Base-by-base conservation (phyloP, 2,113 vertebrate species). In the Typhlomys cinereus region DNA sequence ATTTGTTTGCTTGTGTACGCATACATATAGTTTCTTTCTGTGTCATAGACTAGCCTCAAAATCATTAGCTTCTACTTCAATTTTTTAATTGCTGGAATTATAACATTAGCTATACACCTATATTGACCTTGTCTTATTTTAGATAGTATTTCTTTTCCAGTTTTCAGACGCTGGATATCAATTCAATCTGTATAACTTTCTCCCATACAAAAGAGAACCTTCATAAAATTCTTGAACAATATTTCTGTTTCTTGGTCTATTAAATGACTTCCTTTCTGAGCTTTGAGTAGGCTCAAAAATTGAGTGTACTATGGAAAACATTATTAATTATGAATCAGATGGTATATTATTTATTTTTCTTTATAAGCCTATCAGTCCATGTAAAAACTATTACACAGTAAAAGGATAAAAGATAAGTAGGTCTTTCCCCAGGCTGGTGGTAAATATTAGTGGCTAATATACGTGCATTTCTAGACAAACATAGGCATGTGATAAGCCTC, bases 231-330 rank as follows among this genome's bases (percentile, higher is more conserved):
- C 67, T 6, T 67, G 59, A 90, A n/a, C 87, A 75, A 54, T 62
- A 52, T 67, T 18, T 92, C 74, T 34, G 11, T 73, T 95, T 90
- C 59, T 92, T 34, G 44, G 57, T 67, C 76, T 81, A 59, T 81
- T 18, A 93, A 91, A 39, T 0, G 25, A 39, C 66, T 92, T 36
- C 7, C 1, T 34, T 88, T 79, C 29, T 89, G 70, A 2, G 31
- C 79, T 86, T 71, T 83, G 74, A 69, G 2, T 81, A 73, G 86
- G 12, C 46, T 48, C 76, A 39, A 41, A 88, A 81, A 69, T 27
- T 36, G 29, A 80, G n/a, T n/a, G n/a, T n/a, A 4, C 25, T 8
- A 8, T 88, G 88, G 69, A 85, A 34, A 1, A 20, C 84, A 7
- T 67, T 95, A 50, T 27, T 12, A 29, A 59, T 62, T 70, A 17